Evolutionary conservation across 2,888 invertebrate species (phyloP), one percentile per base, ranked within the genome.

Genomic region (Nomada lathburiana): DNA sequence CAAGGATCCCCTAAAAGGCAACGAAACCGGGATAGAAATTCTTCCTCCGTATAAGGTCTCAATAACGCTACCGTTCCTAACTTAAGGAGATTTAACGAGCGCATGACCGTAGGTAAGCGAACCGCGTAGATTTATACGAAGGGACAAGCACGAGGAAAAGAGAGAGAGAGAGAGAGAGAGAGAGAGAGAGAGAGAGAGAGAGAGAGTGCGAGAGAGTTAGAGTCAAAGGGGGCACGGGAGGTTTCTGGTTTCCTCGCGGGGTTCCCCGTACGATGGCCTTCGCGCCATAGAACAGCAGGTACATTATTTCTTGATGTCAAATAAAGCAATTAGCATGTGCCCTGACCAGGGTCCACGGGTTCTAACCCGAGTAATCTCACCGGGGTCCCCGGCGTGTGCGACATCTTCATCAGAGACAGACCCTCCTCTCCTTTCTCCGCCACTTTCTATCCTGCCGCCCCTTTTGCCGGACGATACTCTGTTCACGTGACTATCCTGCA

Each of bases 281-380:
- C 76, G 78, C 63, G 74, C 79, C 80, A 59, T 64, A n/a, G 74
- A 84, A 82, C 86, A 74, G 86, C 85, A 84, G 29, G 91, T 92
- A 91, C 92, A 93, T 94, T 94, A 94, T 93, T 94, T 93, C 94
- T 92, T 91, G 91, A 92, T 93, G 94, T 94, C 94, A 93, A 94
- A 94, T 94, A 93, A 94, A 94, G 94, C 94, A 94, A 94, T 94
- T 94, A 94, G 93, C 94, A 92, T 93, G 92, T 92, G 92, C 93
- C 92, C 91, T 92, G 93, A 92, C 93, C 92, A 92, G 90, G 89
- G 89, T 91, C 92, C 90, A 89, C 88, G 87, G 90, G 87, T 89
- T 90, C 89, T 89, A 89, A 92, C 89, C 89, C 89, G 91, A 90
- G 92, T 93, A 93, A 93, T 93, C 93, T 93, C 92, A 89, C 82